Conservation (phyloP, 2,888 invertebrate species). For the Itoplectis maculator region DNA sequence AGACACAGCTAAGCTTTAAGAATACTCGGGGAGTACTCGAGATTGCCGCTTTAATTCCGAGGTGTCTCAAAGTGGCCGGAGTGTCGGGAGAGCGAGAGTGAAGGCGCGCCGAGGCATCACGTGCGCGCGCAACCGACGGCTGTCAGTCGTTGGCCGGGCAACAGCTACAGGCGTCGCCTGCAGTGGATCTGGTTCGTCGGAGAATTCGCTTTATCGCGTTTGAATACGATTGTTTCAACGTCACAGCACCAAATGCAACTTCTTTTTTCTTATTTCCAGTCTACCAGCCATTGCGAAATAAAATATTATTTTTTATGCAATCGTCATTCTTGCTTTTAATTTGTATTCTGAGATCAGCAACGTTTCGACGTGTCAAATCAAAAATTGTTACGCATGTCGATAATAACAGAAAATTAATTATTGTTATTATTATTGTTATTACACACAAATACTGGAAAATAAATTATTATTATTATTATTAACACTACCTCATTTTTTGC, state of each 20-base stretch:
- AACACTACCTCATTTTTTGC: background rate
- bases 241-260: background rate
- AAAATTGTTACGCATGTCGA: too few relatives aligned
- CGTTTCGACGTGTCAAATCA: too few relatives aligned
- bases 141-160: conserved; percentile 40
- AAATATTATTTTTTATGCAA: too few relatives aligned
- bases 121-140: background rate
- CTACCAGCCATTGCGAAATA: background rate
- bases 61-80: conserved; percentile 57
- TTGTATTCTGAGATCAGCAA: too few relatives aligned
- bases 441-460: too few relatives aligned
- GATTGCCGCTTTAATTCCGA: conserved; percentile 63
- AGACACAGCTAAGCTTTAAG: conserved; percentile 55
- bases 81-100: conserved; percentile 45
- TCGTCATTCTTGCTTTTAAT: too few relatives aligned
- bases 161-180: conserved; percentile 22
- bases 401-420: too few relatives aligned
- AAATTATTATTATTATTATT: background rate
- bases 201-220: background rate
- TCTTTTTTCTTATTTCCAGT: background rate
- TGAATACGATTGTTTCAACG: background rate
- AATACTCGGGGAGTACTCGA: conserved; percentile 57
- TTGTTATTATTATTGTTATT: too few relatives aligned
- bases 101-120: conserved; percentile 34
- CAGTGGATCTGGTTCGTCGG: background rate